These are phyloP conservation scores for Liodrosophila aerea DNA, from an alignment of 2,888 invertebrate genomes.

Conservation along the genomic window DNA sequence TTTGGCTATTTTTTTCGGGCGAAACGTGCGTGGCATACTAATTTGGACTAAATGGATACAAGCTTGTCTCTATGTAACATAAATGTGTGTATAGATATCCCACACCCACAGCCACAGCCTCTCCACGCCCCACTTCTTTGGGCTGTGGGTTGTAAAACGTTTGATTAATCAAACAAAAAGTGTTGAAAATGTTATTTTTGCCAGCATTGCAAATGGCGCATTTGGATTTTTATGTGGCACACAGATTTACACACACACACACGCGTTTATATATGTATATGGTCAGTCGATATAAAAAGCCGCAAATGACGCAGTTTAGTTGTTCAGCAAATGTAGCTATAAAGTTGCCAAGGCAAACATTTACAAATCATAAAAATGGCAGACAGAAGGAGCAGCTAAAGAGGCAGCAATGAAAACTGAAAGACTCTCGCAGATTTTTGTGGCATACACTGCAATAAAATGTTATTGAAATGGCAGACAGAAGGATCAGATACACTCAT, in stretches of 20 bases:
- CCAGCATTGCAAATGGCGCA: constrained; percentile 71
- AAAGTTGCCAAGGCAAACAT: constrained; percentile 71
- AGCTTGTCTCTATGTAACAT: constrained; percentile 16
- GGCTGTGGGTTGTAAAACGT: constrained; percentile 37
- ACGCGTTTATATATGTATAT: constrained; percentile 4
- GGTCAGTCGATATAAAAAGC: constrained; percentile 62
- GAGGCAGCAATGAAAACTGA: constrained; percentile 25
- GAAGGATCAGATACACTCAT: too few species aligned
- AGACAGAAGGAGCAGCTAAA: constrained; percentile 28
- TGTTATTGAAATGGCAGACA: background rate
- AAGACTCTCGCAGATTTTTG: constrained; percentile 36
- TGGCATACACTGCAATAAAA: constrained; percentile 17
- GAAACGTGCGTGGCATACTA: constrained; percentile 73
- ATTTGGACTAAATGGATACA: constrained; percentile 66
- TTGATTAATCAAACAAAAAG: constrained; percentile 74
- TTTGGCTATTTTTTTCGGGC: constrained; percentile 31
- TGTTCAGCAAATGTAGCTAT: constrained; percentile 61
- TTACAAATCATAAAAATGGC: constrained; percentile 73
- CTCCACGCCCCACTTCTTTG: constrained; percentile 7
- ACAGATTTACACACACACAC: constrained; percentile 49
- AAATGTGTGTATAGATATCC: constrained; percentile 9
- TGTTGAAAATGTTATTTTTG: constrained; percentile 77
- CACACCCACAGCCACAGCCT: background rate
- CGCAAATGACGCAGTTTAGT: constrained; percentile 63
- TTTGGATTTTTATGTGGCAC: constrained; percentile 73